Conservation (phyloP, 2,888 invertebrate genomes). For the Ceratothoa steindachneri region DNA sequence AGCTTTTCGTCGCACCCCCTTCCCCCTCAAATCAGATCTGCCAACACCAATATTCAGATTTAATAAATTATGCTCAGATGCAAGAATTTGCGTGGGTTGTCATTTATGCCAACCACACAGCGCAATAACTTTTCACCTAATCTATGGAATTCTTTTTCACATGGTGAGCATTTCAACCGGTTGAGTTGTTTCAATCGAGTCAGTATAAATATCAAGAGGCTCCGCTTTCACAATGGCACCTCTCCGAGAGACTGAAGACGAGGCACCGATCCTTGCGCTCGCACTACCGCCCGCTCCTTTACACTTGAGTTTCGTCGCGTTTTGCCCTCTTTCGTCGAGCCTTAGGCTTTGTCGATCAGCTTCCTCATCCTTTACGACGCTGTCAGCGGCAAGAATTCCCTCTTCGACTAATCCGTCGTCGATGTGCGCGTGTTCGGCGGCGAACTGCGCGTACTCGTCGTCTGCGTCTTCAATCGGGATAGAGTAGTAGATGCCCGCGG, state of each 20-base stretch:
- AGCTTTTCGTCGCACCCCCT: too few species aligned
- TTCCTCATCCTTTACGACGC: not conserved
- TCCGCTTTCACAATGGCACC: constrained; percentile 42
- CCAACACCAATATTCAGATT: too few species aligned
- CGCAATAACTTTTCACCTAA: too few species aligned
- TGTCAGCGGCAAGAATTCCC: not conserved
- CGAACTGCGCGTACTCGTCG: constrained; percentile 44
- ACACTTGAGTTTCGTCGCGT: too few species aligned
- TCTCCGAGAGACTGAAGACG: not conserved
- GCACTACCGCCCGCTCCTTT: not conserved
- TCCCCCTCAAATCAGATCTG: too few species aligned
- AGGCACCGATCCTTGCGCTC: not conserved
- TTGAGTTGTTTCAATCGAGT: constrained; percentile 30
- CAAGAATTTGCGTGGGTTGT: too few species aligned
- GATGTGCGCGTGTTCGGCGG: constrained; percentile 39
- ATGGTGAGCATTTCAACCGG: constrained; percentile 41
- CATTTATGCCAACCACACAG: too few species aligned
- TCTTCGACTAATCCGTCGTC: not conserved
- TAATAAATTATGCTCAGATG: too few species aligned
- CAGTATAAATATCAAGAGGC: constrained; percentile 33
- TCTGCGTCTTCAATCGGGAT: constrained; percentile 26
- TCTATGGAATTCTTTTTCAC: constrained; percentile 12
- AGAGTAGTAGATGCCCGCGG: not conserved
- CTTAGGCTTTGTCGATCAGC: not conserved
- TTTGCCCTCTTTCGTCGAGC: too few species aligned